These are phyloP conservation scores for Campylorhamphus procurvoides DNA, from an alignment of 2,113 vertebrate genomes.

Conservation along the genomic window DNA sequence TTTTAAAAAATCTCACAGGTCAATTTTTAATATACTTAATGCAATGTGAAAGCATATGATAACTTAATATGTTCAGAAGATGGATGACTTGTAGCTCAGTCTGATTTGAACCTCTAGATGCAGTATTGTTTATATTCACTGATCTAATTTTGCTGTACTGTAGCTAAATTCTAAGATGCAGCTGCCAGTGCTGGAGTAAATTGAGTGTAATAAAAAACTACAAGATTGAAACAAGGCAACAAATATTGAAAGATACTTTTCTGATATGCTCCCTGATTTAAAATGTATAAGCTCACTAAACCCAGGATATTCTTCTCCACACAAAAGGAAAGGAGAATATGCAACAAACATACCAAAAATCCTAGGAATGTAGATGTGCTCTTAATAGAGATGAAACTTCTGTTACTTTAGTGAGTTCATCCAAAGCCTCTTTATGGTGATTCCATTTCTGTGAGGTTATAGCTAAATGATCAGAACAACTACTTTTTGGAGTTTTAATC, in stretches of 20 bases:
- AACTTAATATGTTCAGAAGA: constrained; percentile 17
- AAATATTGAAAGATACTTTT: background rate
- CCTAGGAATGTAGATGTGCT: background rate
- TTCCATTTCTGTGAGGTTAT: background rate
- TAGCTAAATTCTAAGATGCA: background rate
- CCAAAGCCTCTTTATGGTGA: background rate
- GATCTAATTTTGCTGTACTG: constrained; percentile 19
- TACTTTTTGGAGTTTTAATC: background rate
- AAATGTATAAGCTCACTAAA: constrained; percentile 9
- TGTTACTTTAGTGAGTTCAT: constrained; percentile 29
- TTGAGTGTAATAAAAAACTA: background rate
- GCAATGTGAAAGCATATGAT: background rate
- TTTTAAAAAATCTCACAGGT: background rate
- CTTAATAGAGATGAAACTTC: background rate
- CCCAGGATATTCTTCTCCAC: background rate
- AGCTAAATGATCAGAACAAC: constrained; percentile 3
- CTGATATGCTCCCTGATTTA: background rate
- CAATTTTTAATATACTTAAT: constrained; percentile 8
- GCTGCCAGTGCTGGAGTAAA: constrained; percentile 17
- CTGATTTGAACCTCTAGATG: background rate
- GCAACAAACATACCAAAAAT: background rate
- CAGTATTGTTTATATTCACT: background rate
- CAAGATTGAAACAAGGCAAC: background rate
- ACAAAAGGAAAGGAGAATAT: background rate
- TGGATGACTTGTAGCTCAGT: constrained; percentile 6